Base-by-base conservation (phyloP, 2,797 vertebrate species). In the Odontamblyopus rebecca region DNA sequence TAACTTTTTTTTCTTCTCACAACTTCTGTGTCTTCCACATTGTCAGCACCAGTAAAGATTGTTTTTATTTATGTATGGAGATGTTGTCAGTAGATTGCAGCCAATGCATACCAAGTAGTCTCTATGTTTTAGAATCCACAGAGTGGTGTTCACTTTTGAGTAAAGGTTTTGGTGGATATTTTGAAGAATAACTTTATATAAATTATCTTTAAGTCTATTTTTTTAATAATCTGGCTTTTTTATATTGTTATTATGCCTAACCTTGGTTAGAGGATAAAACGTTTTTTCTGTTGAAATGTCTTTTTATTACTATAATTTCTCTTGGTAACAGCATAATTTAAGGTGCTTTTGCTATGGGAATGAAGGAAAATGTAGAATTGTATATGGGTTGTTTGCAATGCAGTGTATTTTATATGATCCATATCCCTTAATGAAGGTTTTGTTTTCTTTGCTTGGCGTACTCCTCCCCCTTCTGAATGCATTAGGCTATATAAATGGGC, bases 401-500 rank as follows among this genome's bases (percentile, higher is more conserved):
- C 41, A 44, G 4, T 44, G 11, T 44, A 15, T 48, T 48, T 48
- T 48, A 48, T 15, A 15, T 48, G 12, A 48, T 15, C 12, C 44
- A 48, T 13, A 48, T 48, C 15, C 12, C 41, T 44, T 44, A 44
- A 44, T 44, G 15, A 44, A 44, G 44, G 12, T 48, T 15, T 48
- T 48, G 44, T 48, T 48, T 48, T 15, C 12, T 48, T 48, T 48
- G 44, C 44, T 48, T 48, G 44, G 30, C 30, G 3, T 19, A 7
- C 32, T 0, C 19, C 6, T 9, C 53, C 23, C 29, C 67, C 73
- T 78, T 38, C 79, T 73, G 68, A 63, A 81, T 76, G 80, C 72
- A 75, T n/a, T 30, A 61, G 67, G 6, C 76, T 91, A 90, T 84
- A 79, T 93, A 90, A 92, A 91, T 84, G 90, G 90, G 44, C 51